Percentiles rank a stretch among this genome's conserved stretches.
Evolutionary conservation across 2,113 vertebrate genomes (phyloP).

Genomic region (Prinia subflava): DNA sequence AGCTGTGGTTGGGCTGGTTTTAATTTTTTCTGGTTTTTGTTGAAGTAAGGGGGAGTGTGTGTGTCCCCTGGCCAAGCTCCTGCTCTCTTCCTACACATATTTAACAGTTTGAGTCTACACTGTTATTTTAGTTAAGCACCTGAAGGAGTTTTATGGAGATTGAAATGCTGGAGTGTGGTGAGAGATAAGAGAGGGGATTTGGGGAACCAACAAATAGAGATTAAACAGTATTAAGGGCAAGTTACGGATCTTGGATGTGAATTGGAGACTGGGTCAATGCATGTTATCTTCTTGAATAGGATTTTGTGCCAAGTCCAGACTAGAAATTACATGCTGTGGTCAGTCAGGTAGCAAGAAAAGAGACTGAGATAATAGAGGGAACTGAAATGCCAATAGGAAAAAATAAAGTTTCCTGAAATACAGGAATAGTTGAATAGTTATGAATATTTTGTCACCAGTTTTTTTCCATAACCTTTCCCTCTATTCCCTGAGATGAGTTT

Average conservation of each 20-base stretch:
- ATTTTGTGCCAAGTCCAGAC: constrained; percentile 2
- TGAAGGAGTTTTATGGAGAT: not conserved
- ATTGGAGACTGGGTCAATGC: constrained; percentile 15
- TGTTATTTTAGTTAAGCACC: not conserved
- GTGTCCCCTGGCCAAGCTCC: not conserved
- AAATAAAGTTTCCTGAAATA: not conserved
- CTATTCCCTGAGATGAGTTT: not conserved
- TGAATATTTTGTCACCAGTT: not conserved
- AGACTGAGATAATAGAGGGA: not conserved
- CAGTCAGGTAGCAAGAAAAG: not conserved
- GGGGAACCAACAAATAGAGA: not conserved
- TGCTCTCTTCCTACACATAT: not conserved
- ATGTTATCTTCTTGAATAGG: constrained; percentile 21
- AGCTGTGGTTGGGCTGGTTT: not conserved
- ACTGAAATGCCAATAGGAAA: not conserved
- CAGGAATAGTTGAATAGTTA: not conserved
- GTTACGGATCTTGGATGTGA: constrained; percentile 20
- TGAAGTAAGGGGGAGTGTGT: not conserved
- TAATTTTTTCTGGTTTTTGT: not conserved
- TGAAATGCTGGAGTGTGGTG: not conserved
- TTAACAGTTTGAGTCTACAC: not conserved
- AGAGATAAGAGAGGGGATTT: not conserved
- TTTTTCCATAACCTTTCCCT: not conserved
- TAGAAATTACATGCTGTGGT: not conserved
- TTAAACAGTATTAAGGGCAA: constrained; percentile 58